Base-by-base conservation (phyloP, 2,888 invertebrate species). In the Ichneumon xanthorius region DNA sequence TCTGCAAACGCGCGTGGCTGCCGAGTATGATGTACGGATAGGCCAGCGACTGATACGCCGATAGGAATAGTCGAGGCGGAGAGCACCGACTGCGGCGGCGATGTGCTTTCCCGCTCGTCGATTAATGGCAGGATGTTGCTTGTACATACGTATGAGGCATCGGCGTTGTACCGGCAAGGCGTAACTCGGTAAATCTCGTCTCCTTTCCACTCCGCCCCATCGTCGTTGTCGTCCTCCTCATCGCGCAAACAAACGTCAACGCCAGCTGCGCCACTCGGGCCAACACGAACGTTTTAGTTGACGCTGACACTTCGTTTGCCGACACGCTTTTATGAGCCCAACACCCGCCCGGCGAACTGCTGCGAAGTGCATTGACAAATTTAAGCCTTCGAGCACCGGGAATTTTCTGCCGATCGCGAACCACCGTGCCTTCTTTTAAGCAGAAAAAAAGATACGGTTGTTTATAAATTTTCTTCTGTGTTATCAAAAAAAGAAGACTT, bases 71-170 rank as follows among this genome's bases (percentile, higher is more conserved):
- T 26, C 53, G 53, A 75, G 33, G 48, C 72, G 58, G 80, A 78
- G 68, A 70, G 67, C 68, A 61, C 68, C 40, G 70, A 26, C 48
- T 79, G 30, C 50, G 79, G 40, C 70, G 75, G 50, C 67, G 26
- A 16, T 14, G 67, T 71, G 81, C 82, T 79, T 85, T 81, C 77
- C 75, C 68, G 45, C 73, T 84, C 70, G 65, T 79, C 79, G 79
- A 82, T 85, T 85, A 85, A 85, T 82, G 63, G 79, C 78, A 85
- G 82, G 85, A 85, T 85, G 79, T 85, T 71, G 79, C 73, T 81
- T 71, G 70, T 79, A 78, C 68, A 75, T 70, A 79, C 81, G 53
- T 65, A 75, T 79, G 80, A 81, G 26, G 48, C 73, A 65, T 65
- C 72, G 68, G 16, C 61, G 45, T 22, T 33, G 14, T 71, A 53